Evolutionary conservation across 2,113 vertebrate genomes (phyloP).

Genomic region (Stegostoma tigrinum): DNA sequence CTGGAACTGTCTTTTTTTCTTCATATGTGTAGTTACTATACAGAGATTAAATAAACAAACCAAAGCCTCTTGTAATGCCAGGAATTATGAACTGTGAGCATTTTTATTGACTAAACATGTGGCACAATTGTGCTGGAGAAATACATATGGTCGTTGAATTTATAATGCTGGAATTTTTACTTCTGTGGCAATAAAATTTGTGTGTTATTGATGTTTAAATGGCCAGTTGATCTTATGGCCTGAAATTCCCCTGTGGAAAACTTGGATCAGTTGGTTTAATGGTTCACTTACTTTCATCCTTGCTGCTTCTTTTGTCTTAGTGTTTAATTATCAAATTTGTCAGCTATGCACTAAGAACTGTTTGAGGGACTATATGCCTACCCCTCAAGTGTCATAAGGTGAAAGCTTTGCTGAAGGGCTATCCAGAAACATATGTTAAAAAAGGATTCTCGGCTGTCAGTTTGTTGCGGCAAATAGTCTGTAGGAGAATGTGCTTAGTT

Average conservation of each 20-base stretch:
- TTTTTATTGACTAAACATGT: slow-evolving; percentile 31
- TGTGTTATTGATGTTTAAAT: neutral
- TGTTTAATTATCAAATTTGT: neutral
- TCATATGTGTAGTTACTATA: neutral
- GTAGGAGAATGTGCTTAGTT: neutral
- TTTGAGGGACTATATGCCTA: neutral
- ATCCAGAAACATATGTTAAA: neutral
- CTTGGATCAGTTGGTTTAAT: neutral
- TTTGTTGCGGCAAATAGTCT: neutral
- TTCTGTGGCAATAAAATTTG: slow-evolving; percentile 20
- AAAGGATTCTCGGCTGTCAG: neutral
- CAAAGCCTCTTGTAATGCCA: neutral
- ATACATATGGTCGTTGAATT: slow-evolving; percentile 6
- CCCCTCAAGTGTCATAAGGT: neutral
- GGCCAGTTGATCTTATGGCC: neutral
- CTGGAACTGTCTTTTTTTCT: neutral
- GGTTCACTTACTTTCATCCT: neutral
- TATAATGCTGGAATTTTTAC: slow-evolving; percentile 7
- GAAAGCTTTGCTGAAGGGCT: neutral
- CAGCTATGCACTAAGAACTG: neutral
- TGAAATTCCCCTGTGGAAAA: neutral
- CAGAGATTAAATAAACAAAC: neutral
- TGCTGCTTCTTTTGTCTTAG: neutral
- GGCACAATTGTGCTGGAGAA: neutral
- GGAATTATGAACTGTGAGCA: neutral